These are phyloP conservation scores for Celastrina argiolus DNA, from an alignment of 2,888 invertebrate species.

Conservation along the genomic window DNA sequence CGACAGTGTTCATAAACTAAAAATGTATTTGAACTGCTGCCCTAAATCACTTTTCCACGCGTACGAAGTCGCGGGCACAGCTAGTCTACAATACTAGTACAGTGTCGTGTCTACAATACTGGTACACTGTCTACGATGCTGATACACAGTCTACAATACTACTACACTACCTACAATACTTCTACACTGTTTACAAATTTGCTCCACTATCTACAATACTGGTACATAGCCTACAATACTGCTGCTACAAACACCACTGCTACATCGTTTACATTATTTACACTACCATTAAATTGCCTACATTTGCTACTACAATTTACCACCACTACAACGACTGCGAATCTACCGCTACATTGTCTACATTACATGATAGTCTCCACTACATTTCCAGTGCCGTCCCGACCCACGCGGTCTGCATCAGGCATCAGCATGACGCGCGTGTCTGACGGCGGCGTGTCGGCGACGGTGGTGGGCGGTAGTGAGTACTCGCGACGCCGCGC, in stretches of 20 bases:
- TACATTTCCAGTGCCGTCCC: constrained; percentile 77
- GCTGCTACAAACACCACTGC: neutral
- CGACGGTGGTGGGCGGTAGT: constrained; percentile 78
- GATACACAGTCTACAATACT: neutral
- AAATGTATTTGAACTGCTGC: no score
- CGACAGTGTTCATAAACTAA: no score
- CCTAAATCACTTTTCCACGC: no score
- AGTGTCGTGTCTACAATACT: no score
- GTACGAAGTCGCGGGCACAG: no score
- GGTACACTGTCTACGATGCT: neutral
- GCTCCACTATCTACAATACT: no score
- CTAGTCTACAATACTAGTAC: neutral
- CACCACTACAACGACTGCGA: no score
- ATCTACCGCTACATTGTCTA: no score
- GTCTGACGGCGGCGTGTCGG: constrained; percentile 78
- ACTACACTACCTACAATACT: no score
- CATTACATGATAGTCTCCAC: neutral
- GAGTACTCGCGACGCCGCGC: constrained; percentile 78
- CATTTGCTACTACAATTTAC: neutral
- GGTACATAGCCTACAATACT: neutral
- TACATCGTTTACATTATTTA: neutral
- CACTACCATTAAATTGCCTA: neutral
- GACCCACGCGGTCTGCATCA: constrained; percentile 85
- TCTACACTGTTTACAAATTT: no score
- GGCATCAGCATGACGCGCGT: constrained; percentile 81